phyloP scores from a whole-genome alignment of 2,113 vertebrate genomes.

The Brachirus orientalis region DNA sequence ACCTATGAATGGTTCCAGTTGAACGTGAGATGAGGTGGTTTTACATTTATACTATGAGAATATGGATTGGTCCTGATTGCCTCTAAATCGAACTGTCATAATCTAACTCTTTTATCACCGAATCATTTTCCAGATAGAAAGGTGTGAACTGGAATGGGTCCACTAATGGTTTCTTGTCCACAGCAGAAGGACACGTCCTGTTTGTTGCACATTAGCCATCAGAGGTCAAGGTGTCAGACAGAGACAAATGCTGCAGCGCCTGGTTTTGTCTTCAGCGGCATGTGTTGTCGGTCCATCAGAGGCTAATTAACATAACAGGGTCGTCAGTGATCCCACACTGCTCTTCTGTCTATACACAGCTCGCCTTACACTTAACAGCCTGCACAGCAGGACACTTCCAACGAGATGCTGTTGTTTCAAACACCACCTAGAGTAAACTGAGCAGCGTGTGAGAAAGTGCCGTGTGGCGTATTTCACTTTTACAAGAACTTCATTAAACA shows the following conservation, averaged over 20 bases:
- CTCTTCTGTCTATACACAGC: slow-evolving; percentile 78
- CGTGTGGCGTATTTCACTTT: not conserved
- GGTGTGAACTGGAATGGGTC: too few relatives aligned
- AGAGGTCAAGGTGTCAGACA: slow-evolving; percentile 82
- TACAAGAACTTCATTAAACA: too few relatives aligned
- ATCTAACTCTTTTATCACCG: too few relatives aligned
- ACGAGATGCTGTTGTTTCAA: slow-evolving; percentile 74
- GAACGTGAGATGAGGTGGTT: too few relatives aligned
- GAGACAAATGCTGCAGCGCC: slow-evolving; percentile 73
- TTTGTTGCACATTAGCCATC: slow-evolving; percentile 56
- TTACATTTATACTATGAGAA: too few relatives aligned
- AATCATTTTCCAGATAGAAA: too few relatives aligned
- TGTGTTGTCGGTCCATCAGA: slow-evolving; percentile 92
- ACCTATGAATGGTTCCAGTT: too few relatives aligned
- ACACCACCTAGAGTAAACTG: slow-evolving; percentile 52
- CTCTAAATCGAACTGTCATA: too few relatives aligned
- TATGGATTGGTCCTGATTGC: too few relatives aligned
- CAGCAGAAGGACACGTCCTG: slow-evolving; percentile 50
- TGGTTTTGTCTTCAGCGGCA: slow-evolving; percentile 87
- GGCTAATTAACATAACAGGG: slow-evolving; percentile 95
- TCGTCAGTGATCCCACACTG: slow-evolving; percentile 82
- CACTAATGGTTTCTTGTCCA: not conserved
- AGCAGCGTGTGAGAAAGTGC: slow-evolving; percentile 59
- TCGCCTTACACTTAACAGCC: slow-evolving; percentile 81
- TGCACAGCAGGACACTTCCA: slow-evolving; percentile 61